Conservation (phyloP, 2,888 invertebrate genomes). For the Tinea trinotella region DNA sequence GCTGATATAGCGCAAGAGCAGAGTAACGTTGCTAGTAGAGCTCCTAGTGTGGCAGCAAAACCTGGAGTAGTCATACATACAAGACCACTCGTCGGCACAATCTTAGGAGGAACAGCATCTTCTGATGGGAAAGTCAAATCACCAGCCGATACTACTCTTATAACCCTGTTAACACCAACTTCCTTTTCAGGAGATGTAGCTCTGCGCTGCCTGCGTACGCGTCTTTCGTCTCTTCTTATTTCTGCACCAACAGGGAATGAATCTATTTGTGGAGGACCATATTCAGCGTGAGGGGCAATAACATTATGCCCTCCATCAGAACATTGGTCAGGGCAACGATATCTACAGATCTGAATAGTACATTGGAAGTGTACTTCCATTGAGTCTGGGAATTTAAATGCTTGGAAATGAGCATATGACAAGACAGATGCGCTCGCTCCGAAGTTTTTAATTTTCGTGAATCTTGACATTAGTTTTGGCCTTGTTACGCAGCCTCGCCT, state of each 20-base stretch:
- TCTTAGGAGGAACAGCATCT: constrained; percentile 71
- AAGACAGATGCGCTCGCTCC: constrained; percentile 93
- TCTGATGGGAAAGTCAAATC: constrained; percentile 89
- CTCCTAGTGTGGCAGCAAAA: constrained; percentile 87
- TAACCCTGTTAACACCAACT: constrained; percentile 90
- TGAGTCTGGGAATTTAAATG: constrained; percentile 95
- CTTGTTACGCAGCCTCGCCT: constrained; percentile 93
- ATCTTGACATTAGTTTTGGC: constrained; percentile 93
- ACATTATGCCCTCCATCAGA: constrained; percentile 74
- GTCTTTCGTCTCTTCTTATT: constrained; percentile 80
- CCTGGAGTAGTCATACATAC: constrained; percentile 97
- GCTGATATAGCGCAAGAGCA: constrained; percentile 90
- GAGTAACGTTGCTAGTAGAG: constrained; percentile 85
- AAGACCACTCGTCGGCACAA: constrained; percentile 78
- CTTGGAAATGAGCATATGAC: constrained; percentile 94
- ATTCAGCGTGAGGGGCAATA: constrained; percentile 74
- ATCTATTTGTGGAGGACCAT: constrained; percentile 78
- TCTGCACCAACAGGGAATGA: constrained; percentile 74
- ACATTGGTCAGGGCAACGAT: constrained; percentile 94
- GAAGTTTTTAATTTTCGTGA: constrained; percentile 95
- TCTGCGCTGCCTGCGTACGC: constrained; percentile 77
- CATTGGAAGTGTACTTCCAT: constrained; percentile 98
- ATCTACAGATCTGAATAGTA: constrained; percentile 94
- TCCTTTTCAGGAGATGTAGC: constrained; percentile 79
- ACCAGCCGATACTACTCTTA: constrained; percentile 92